Evolutionary conservation across 1,140 invertebrate species (phyloP), one percentile per base, ranked within the genome.

Genomic region (Drosophila sturtevanti): DNA sequence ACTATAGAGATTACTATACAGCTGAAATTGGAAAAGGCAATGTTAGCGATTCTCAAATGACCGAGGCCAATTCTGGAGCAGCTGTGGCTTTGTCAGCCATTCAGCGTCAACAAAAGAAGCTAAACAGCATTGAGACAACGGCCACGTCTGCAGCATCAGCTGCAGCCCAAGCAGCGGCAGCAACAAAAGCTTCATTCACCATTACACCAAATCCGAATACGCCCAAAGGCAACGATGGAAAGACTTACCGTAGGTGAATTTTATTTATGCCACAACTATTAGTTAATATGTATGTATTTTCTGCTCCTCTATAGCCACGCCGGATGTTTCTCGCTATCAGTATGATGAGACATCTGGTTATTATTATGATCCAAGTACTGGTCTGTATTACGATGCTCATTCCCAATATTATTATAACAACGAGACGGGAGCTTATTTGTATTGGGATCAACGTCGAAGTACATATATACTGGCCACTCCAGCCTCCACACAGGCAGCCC

Each of bases 321-420:
- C 98, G 18, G 98, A 99, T 94, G 95, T 97, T 1, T 95, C 95
- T 65, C 96, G 95, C n/a, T 99, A 98, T 91, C 95, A 98, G 81
- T 99, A 98, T 92, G 98, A 99, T 92, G 97, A 98, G 91, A 95
- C 95, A 0, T 99, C 98, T 11, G 98, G 98, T 0, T 99, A 98
- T 91, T 99, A 99, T 90, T 99, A 98, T 92, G 98, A 99, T 93
- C 94, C 97, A 1, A 93, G 94, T 1, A 99, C 98, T 10, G 96
- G 96, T 3, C 94, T 99, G 5, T 99, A 99, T 92, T 99, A 99
- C 89, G 98, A 99, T 93, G 95, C 98, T 0, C 98, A 95, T 87
- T 97, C 98, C 9, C 97, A 98, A 92, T 98, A 98, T 91, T 98
- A 97, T 91, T 98, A 96, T 91, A 99, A 99, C 92, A 95, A 96